Conservation (phyloP, 2,888 invertebrate genomes). For the Heteromurus nitidus region DNA sequence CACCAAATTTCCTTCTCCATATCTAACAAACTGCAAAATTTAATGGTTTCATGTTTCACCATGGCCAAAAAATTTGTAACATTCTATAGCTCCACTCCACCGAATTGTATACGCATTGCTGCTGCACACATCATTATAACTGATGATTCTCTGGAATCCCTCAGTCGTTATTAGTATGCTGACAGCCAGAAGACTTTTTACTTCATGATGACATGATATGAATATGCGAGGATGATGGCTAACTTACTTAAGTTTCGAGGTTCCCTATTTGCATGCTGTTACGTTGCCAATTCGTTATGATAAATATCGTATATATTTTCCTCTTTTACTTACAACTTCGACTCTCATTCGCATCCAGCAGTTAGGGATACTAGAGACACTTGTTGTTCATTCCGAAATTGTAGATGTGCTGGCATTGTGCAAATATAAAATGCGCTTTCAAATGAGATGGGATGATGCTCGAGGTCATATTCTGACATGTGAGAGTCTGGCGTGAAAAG, state of each 20-base stretch:
- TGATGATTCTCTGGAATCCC: constrained; percentile 25
- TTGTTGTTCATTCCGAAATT: constrained; percentile 5
- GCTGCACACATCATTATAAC: constrained; percentile 14
- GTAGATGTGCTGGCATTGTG: constrained; percentile 25
- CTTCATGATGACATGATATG: not conserved
- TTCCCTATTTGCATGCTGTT: not conserved
- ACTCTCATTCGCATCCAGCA: too few relatives aligned
- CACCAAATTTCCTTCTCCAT: not conserved
- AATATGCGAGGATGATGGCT: not conserved
- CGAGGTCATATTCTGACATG: constrained; percentile 59
- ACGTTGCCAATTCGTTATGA: not conserved
- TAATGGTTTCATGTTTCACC: not conserved
- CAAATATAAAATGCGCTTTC: constrained; percentile 34
- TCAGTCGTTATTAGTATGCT: not conserved
- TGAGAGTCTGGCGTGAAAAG: constrained; percentile 63
- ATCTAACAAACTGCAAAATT: not conserved
- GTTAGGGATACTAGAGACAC: not conserved
- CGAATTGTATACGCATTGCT: too few relatives aligned
- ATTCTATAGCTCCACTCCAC: constrained; percentile 7
- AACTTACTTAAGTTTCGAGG: not conserved
- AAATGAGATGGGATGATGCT: constrained; percentile 59
- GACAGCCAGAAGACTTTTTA: constrained; percentile 4
- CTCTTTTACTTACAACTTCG: too few relatives aligned
- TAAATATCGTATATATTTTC: not conserved
- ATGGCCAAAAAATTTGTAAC: constrained; percentile 4